Conservation (phyloP, 2,113 vertebrate genomes). For the Collichthys lucidus region DNA sequence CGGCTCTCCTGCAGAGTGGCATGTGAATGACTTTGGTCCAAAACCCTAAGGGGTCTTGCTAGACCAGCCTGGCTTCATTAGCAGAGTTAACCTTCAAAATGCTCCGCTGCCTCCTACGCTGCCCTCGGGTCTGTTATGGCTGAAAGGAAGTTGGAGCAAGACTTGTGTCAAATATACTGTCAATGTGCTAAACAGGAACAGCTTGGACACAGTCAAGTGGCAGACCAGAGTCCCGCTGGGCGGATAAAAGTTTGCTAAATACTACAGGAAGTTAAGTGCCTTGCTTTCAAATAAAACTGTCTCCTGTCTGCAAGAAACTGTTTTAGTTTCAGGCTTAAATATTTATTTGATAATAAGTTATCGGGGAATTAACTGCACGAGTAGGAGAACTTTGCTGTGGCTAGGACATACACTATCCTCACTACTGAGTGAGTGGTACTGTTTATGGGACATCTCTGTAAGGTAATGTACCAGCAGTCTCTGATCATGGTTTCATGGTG, state of each 20-base stretch:
- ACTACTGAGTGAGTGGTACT: constrained; percentile 8
- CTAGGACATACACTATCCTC: neutral
- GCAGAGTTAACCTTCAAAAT: constrained; percentile 72
- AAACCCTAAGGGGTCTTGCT: constrained; percentile 46
- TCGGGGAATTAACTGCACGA: neutral
- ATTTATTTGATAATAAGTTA: constrained; percentile 22
- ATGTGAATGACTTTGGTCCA: constrained; percentile 51
- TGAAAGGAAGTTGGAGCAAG: constrained; percentile 72
- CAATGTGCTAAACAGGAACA: constrained; percentile 72
- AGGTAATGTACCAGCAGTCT: constrained; percentile 41
- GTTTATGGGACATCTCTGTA: constrained; percentile 41
- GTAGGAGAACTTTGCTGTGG: constrained; percentile 2
- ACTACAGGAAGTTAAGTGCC: constrained; percentile 40
- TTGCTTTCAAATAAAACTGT: constrained; percentile 48
- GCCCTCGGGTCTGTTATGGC: constrained; percentile 79
- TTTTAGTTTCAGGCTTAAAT: neutral
- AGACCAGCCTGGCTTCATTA: constrained; percentile 78
- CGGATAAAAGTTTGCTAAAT: constrained; percentile 41
- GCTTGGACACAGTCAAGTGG: constrained; percentile 59
- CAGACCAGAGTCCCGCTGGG: constrained; percentile 53
- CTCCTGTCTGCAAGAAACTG: constrained; percentile 7
- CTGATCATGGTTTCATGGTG: constrained; percentile 65
- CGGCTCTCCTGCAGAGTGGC: constrained; percentile 69
- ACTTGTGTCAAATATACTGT: constrained; percentile 74
- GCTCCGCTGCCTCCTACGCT: constrained; percentile 51